Evolutionary conservation across 2,797 vertebrate genomes (phyloP), one percentile per base, ranked within the genome.

Genomic region (Anabacerthia variegaticeps): DNA sequence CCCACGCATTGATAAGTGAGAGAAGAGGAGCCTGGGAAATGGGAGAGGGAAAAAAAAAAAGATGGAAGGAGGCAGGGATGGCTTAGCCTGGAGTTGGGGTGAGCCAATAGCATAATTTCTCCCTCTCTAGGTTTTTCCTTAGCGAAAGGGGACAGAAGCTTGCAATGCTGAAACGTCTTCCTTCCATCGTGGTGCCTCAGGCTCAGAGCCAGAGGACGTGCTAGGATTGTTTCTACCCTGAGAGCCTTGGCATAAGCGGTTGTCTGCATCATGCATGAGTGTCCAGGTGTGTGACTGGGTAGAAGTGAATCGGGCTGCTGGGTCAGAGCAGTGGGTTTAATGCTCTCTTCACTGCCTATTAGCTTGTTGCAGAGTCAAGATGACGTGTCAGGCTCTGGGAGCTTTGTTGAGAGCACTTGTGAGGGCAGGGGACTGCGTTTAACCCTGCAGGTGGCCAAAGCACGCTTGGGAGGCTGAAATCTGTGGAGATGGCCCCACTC

Each of bases 351-450:
- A 82, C 54, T 34, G 44, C 30, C 68, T 77, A 75, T 55, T 34
- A 85, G 62, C 41, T 82, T 61, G 71, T 95, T 94, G 83, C 44
- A 46, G 63, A 81, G 77, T 94, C 85, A 94, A 95, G 91, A 72
- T 27, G 67, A 74, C 2, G 5, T 87, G 71, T 84, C 89, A 39
- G 76, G 41, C 77, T 71, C 24, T 27, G 66, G 46, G 49, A 84
- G 44, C 41, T 59, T 88, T 63, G 68, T 5, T 88, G 89, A 92
- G 85, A 91, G 76, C 85, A 66, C 95, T 96, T 67, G 34, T 66
- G 77, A 84, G 28, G 46, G 85, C 71, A 93, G 18, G 37, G 26
- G 41, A 6, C 65, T 89, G 36, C 2, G 6, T 71, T 94, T 78
- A 92, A 86, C 76, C 44, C 79, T 54, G 37, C 41, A n/a, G 34